phyloP scores from a whole-genome alignment of 2,113 vertebrate species.

The Oryzias woworae region DNA sequence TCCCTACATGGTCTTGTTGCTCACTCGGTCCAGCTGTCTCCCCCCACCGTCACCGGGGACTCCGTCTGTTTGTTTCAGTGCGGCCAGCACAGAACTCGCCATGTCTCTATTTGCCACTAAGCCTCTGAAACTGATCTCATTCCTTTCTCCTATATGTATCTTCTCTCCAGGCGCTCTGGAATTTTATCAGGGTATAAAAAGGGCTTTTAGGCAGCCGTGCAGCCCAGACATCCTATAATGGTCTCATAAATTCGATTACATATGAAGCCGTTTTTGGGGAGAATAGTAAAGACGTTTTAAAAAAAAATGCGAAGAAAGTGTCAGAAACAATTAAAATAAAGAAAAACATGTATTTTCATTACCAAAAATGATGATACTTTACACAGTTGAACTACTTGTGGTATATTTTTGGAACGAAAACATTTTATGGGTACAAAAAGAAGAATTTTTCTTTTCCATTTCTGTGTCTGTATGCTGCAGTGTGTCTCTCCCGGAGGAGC shows the following conservation, averaged over 20 bases:
- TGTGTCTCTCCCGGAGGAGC: constrained; percentile 92
- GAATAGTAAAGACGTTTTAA: no score
- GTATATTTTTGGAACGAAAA: no score
- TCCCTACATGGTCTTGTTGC: constrained; percentile 19
- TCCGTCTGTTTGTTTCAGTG: constrained; percentile 26
- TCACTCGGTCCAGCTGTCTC: constrained; percentile 19
- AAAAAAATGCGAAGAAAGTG: no score
- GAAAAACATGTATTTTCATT: no score
- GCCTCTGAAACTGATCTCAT: constrained; percentile 21
- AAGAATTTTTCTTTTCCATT: background rate
- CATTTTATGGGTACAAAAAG: no score
- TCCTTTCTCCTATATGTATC: background rate
- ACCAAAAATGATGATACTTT: no score
- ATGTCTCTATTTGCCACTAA: constrained; percentile 36
- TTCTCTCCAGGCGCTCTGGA: background rate
- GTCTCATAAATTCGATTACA: background rate
- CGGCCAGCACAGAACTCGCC: constrained; percentile 6
- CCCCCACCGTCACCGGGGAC: constrained; percentile 16
- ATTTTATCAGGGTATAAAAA: constrained; percentile 13
- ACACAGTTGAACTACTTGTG: no score
- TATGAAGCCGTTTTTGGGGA: background rate
- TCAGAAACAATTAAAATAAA: no score
- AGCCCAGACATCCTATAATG: background rate
- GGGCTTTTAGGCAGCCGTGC: background rate
- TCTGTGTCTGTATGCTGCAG: constrained; percentile 63